Conservation (phyloP, 1,140 invertebrate genomes). For the Caerostris extrusa region DNA sequence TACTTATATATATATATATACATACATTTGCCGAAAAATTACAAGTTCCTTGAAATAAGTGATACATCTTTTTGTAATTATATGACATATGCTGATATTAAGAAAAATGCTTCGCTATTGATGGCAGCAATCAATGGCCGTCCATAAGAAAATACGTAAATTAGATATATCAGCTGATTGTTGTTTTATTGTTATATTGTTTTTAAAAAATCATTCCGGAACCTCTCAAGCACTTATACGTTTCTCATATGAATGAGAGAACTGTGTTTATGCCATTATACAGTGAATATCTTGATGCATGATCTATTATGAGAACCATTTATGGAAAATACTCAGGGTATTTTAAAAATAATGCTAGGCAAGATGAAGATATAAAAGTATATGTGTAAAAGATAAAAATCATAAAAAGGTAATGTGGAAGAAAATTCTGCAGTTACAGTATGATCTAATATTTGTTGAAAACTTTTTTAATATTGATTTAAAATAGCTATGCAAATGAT, state of each 20-base stretch:
- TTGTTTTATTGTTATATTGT: constrained; percentile 41
- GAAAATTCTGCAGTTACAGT: background rate
- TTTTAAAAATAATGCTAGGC: constrained; percentile 27
- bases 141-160: constrained; percentile 66
- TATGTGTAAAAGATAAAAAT: background rate
- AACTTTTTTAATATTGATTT: no score
- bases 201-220: constrained; percentile 71
- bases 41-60: constrained; percentile 63
- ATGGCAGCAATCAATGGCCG: constrained; percentile 71
- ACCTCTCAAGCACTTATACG: constrained; percentile 69
- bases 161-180: constrained; percentile 45
- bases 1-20: constrained; percentile 30
- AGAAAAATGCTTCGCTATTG: constrained; percentile 11
- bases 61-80: constrained; percentile 56
- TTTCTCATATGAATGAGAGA: constrained; percentile 30
- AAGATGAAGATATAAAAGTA: constrained; percentile 9
- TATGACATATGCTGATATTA: constrained; percentile 30
- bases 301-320: constrained; percentile 29
- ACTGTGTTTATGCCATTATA: constrained; percentile 28
- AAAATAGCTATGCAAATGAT: no score
- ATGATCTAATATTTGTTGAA: no score
- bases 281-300: constrained; percentile 36
- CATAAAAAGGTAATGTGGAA: background rate
- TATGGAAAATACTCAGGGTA: constrained; percentile 67
- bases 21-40: constrained; percentile 27